Base-by-base conservation (phyloP, 2,113 vertebrate genomes). In the Perca flavescens region DNA sequence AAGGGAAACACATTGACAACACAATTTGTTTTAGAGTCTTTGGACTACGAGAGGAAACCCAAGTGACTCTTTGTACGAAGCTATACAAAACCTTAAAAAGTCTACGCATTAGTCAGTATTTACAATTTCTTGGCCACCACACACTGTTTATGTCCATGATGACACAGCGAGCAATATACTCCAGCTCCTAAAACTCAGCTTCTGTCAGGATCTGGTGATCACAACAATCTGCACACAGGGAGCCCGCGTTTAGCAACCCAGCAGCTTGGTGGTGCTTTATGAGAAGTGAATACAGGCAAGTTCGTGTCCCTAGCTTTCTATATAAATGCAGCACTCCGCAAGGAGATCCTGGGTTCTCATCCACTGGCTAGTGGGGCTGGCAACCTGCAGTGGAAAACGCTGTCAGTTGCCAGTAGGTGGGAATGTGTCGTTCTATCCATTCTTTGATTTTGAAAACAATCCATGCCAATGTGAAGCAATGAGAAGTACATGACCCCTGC, bases 361-460 rank as follows among this genome's bases (percentile, higher is more conserved):
- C 15, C 25, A 49, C 6, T 61, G 2, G 8, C 2, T 15, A 22
- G 15, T 8, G 13, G 2, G 21, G 34, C 34, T 34, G 34, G 34
- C 34, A 34, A 34, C 25, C 25, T 57, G 36, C 63, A 50, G 4
- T 58, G 43, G 19, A 25, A 60, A 36, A 36, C 2, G 25, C 64
- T 14, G 43, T 60, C 65, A n/a, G 1, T 9, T 52, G 1, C 21
- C 14, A 22, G 17, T 3, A 52, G 25, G 31, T 53, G 10, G 47
- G 4, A 28, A 54, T 10, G 15, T 25, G 12, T 31, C 22, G 43
- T 79, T 54, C 12, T 36, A n/a, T 64, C 28, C 40, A 16, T 66
- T 53, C 13, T 69, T 53, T 43, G 47, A 54, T 50, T 53, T 17
- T 28, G n/a, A 58, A 72, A 67, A 47, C 57, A 47, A 47, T 61